Percentiles rank a stretch among this genome's conserved stretches.
Evolutionary conservation across 53 echinoderm and acorn worm species (phyloP).

Genomic region (Apostichopus leukothele): DNA sequence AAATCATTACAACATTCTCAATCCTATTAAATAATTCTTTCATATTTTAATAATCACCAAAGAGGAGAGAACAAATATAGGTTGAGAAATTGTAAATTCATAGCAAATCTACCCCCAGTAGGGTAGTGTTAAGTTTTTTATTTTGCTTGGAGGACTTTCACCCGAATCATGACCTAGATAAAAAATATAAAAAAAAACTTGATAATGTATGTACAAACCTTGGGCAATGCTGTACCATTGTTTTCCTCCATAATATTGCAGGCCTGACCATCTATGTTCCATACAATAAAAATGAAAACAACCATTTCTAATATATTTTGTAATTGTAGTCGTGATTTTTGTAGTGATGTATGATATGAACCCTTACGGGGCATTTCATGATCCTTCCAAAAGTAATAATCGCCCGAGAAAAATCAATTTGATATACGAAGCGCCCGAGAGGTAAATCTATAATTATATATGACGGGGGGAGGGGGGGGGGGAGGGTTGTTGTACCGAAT

Average conservation of each 20-base stretch:
- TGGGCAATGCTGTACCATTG: background rate
- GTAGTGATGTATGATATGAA: background rate
- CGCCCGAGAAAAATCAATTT: background rate
- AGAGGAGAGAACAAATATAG: background rate
- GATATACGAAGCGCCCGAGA: background rate
- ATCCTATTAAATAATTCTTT: background rate
- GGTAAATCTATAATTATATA: background rate
- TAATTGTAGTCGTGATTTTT: background rate
- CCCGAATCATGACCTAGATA: background rate
- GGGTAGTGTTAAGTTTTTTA: background rate
- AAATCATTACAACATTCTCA: background rate
- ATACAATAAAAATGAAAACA: background rate
- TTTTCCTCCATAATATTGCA: background rate
- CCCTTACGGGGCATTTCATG: background rate
- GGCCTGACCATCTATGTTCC: background rate
- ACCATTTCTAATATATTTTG: background rate
- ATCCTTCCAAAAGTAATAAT: conserved; percentile 8
- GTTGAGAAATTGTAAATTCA: background rate
- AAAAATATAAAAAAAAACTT: background rate
- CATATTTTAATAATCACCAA: background rate
- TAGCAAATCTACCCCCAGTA: background rate
- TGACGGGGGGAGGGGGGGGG: background rate
- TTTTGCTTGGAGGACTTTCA: background rate
- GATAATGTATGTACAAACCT: background rate
- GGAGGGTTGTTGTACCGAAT: background rate